phyloP scores from a whole-genome alignment of 2,113 vertebrate species.

The Macrotus californicus region DNA sequence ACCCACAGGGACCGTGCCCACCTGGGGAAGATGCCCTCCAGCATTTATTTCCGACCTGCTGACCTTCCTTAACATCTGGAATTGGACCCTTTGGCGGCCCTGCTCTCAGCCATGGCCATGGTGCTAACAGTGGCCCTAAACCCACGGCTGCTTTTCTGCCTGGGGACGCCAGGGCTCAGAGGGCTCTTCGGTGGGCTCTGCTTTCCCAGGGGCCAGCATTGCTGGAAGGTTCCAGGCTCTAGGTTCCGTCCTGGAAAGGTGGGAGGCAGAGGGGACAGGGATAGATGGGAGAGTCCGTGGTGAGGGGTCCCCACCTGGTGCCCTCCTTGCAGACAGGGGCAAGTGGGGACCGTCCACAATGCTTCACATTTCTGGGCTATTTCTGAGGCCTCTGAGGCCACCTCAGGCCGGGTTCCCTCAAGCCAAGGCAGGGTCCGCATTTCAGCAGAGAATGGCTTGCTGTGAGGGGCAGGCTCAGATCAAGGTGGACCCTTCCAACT shows the following conservation, averaged over 20 bases:
- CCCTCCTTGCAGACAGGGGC: background rate
- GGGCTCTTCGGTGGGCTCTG: background rate
- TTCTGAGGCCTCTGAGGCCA: background rate
- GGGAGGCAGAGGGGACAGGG: background rate
- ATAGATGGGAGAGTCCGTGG: background rate
- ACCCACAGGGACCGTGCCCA: background rate
- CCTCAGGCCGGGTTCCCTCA: background rate
- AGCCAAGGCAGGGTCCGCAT: background rate
- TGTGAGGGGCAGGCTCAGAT: background rate
- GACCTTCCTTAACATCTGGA: background rate
- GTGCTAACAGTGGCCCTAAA: background rate
- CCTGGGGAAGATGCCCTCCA: background rate
- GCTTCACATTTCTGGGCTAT: constrained; percentile 11
- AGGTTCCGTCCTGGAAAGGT: background rate
- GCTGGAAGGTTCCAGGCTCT: background rate
- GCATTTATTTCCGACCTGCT: background rate
- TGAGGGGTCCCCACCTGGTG: accelerated
- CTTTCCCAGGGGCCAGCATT: background rate
- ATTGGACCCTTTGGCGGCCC: background rate
- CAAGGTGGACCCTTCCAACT: constrained; percentile 30
- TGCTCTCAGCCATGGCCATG: background rate
- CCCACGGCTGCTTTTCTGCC: accelerated
- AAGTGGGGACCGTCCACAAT: accelerated
- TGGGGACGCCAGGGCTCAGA: background rate
- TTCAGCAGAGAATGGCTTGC: background rate